Conservation (phyloP, 2,888 invertebrate species). For the Metellina segmentata region DNA sequence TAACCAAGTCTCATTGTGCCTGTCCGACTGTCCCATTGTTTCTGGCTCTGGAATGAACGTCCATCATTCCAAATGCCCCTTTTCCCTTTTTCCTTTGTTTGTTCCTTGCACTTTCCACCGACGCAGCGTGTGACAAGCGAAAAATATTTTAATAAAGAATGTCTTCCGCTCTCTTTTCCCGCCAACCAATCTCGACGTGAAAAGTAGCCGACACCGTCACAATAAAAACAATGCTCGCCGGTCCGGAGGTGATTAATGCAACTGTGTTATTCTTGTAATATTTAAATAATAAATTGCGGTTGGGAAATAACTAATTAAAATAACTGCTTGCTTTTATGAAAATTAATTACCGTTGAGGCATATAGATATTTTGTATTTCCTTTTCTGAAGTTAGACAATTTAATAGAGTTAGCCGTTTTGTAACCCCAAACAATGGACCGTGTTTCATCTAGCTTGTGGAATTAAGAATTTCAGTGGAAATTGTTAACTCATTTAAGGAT, state of each 20-base stretch:
- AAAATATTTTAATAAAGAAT: slow-evolving; percentile 23
- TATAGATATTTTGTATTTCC: not conserved
- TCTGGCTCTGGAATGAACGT: slow-evolving; percentile 19
- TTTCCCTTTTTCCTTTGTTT: slow-evolving; percentile 1
- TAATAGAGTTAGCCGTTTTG: not conserved
- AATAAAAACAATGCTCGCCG: not conserved
- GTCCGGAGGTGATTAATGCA: not conserved
- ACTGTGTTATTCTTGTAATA: not conserved
- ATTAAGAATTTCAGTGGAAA: not conserved
- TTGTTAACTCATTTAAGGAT: not conserved
- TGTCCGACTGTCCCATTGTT: slow-evolving; percentile 19
- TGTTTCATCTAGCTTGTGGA: not conserved
- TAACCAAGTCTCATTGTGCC: slow-evolving; percentile 18
- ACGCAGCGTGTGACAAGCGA: not conserved
- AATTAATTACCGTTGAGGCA: not conserved
- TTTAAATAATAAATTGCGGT: no score
- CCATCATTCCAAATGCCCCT: not conserved
- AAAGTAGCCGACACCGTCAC: not conserved
- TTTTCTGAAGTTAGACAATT: not conserved
- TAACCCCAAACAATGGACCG: not conserved
- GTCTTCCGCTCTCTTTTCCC: slow-evolving; percentile 24
- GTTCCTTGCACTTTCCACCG: not conserved
- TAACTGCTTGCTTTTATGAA: not conserved
- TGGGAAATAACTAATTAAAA: no score
- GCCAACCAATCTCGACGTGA: not conserved